phyloP scores from a whole-genome alignment of 2,797 vertebrate genomes.

The Pelodytes ibericus region DNA sequence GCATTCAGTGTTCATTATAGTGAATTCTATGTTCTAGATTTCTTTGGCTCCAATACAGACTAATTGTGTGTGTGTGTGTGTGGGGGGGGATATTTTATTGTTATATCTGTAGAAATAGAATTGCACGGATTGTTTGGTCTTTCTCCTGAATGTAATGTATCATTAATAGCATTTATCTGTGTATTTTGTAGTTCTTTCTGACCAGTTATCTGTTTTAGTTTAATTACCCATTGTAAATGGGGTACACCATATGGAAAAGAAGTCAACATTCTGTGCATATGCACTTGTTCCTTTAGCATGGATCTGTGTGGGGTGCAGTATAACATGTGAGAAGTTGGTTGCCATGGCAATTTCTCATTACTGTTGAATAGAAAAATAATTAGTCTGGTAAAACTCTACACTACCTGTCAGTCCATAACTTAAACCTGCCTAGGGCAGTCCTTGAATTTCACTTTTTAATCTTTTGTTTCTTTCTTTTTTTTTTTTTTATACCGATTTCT shows the following conservation, averaged over 20 bases:
- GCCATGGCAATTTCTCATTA: constrained; percentile 87
- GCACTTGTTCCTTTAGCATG: constrained; percentile 34
- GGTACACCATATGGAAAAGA: constrained; percentile 16
- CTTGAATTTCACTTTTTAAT: constrained; percentile 62
- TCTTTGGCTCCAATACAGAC: too few species aligned
- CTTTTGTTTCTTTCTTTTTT: constrained; percentile 61
- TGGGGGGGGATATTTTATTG: too few species aligned
- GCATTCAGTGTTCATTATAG: too few species aligned
- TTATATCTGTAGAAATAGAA: too few species aligned
- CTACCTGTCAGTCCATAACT: constrained; percentile 81
- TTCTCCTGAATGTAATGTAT: background rate
- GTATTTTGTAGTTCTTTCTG: background rate
- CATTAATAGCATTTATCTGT: constrained; percentile 13
- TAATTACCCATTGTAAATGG: constrained; percentile 28
- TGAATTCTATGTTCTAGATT: too few species aligned
- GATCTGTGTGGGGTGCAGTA: constrained; percentile 46
- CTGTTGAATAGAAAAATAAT: constrained; percentile 85
- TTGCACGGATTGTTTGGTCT: too few species aligned
- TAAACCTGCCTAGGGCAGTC: constrained; percentile 76
- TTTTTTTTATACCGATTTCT: constrained; percentile 30
- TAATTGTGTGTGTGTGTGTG: too few species aligned
- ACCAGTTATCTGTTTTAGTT: constrained; percentile 34
- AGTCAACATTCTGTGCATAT: constrained; percentile 37
- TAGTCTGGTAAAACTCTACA: constrained; percentile 79
- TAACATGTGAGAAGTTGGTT: constrained; percentile 74